A percentile compares a stretch with the other conserved stretches of the same genome.
Evolutionary conservation across 2,888 invertebrate genomes (phyloP).

Genomic region (Catotricha subobsoleta): DNA sequence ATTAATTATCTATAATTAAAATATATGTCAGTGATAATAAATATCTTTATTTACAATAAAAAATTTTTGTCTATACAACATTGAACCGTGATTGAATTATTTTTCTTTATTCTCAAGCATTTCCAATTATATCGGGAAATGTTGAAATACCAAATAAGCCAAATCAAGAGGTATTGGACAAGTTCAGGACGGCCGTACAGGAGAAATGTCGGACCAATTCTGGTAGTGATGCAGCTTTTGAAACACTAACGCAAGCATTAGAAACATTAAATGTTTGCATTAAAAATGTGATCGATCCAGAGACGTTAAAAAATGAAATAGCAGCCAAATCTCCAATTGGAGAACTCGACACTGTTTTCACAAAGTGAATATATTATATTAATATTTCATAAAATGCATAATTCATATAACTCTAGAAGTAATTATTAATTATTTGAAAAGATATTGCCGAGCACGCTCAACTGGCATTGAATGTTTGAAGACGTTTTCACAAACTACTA

Average conservation of each 20-base stretch:
- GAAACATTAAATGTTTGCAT: constrained; percentile 40
- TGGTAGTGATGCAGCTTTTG: constrained; percentile 38
- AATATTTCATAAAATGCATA: neutral
- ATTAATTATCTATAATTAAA: too few relatives aligned
- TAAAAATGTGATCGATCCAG: constrained; percentile 37
- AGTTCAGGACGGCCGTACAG: constrained; percentile 36
- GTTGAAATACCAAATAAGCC: too few relatives aligned
- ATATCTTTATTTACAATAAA: too few relatives aligned
- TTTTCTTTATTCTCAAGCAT: too few relatives aligned
- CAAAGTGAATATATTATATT: constrained; percentile 30
- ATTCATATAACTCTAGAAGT: neutral
- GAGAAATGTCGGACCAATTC: constrained; percentile 48
- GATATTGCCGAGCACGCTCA: constrained; percentile 45
- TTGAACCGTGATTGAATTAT: too few relatives aligned
- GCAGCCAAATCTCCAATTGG: constrained; percentile 50
- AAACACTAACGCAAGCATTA: constrained; percentile 33
- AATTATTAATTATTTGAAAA: constrained; percentile 18
- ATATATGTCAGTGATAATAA: too few relatives aligned
- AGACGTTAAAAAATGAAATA: constrained; percentile 42
- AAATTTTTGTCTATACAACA: too few relatives aligned
- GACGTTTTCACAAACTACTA: constrained; percentile 35
- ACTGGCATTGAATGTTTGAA: constrained; percentile 36
- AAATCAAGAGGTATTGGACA: too few relatives aligned
- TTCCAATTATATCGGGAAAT: too few relatives aligned
- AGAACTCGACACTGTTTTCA: constrained; percentile 49